Conservation (phyloP, 2,113 vertebrate genomes). For the Pygoscelis antarcticus region DNA sequence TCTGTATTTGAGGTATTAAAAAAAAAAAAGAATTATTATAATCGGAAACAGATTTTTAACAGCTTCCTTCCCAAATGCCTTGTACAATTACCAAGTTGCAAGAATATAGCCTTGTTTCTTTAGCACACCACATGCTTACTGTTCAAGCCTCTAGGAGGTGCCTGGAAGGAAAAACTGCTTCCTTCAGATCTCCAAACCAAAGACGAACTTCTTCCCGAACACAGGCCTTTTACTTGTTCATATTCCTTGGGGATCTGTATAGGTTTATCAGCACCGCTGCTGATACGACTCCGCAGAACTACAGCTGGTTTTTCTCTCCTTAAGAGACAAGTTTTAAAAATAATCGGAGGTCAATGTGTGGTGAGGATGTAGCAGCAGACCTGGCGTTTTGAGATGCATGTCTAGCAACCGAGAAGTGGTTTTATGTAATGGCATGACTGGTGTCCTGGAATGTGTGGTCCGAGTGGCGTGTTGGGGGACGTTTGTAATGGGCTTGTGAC, state of each 20-base stretch:
- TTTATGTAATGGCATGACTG: background rate
- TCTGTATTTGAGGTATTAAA: conserved; percentile 12
- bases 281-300: background rate
- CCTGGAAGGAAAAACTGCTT: background rate
- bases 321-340: background rate
- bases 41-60: conserved; percentile 12
- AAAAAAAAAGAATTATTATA: background rate
- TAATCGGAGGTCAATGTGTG: background rate
- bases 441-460: background rate
- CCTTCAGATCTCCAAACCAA: background rate
- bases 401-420: rapidly evolving
- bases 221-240: background rate
- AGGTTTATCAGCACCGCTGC: background rate
- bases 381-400: rapidly evolving
- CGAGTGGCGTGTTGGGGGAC: background rate
- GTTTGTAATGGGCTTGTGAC: background rate
- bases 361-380: background rate
- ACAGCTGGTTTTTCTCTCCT: background rate
- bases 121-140: background rate
- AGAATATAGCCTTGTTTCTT: background rate
- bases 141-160: background rate
- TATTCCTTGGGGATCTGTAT: background rate
- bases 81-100: background rate
- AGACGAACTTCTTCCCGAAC: background rate
- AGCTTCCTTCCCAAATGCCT: background rate